Conservation (phyloP, 2,797 vertebrate genomes). For the Fundulus diaphanus region DNA sequence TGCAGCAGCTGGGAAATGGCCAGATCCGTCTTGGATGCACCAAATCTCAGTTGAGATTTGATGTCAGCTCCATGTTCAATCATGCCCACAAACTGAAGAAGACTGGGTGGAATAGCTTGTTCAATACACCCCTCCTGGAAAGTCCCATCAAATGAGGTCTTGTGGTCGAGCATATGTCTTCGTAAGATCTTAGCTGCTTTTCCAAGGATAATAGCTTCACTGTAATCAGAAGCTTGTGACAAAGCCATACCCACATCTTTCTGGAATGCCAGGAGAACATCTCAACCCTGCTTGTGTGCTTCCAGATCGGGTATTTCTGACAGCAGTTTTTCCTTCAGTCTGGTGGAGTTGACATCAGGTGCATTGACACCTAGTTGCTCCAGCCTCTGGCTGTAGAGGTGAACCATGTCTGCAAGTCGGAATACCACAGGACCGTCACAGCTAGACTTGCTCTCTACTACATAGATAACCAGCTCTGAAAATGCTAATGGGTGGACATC, state of each 20-base stretch:
- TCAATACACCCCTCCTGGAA: neutral
- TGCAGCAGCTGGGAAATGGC: neutral
- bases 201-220: neutral
- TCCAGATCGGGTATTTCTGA: neutral
- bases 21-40: neutral
- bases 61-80: constrained; percentile 1
- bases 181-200: neutral
- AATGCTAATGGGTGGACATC: no score
- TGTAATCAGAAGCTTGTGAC: no score
- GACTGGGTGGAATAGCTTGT: neutral
- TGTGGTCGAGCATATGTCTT: neutral
- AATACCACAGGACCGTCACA: no score
- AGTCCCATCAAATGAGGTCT: neutral
- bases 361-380: neutral
- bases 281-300: neutral
- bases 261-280: neutral
- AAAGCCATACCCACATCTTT: neutral
- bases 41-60: neutral
- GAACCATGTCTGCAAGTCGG: neutral
- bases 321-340: neutral
- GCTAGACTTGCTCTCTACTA: no score
- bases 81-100: neutral
- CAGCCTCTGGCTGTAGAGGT: neutral
- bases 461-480: no score
- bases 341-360: neutral